Evolutionary conservation across 2,797 vertebrate species (phyloP), one percentile per base, ranked within the genome.

Genomic region (Enteromius afrohamiltoni): DNA sequence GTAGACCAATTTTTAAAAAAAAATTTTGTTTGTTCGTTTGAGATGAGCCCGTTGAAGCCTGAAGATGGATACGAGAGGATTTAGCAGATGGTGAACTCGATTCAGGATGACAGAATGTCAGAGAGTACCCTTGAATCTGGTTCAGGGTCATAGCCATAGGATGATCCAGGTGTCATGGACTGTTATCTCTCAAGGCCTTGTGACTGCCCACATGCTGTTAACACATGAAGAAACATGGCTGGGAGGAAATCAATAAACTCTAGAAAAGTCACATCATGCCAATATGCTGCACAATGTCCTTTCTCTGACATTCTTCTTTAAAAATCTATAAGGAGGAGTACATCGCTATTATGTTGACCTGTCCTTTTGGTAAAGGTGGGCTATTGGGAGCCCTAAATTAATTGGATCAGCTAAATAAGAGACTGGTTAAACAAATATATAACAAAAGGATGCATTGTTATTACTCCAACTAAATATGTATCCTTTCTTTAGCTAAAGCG

Each of bases 181-280:
- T 31, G 16, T 17, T 23, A 68, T 76, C 62, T 45, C 55, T 82
- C 23, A 84, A 88, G 86, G 86, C 87, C 84, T 73, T 60, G 62
- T 88, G 90, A 77, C 86, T 85, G 77, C 83, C 90, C 62, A 37
- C 88, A 90, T 90, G 88, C 83, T 88, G 26, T 82, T 51, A 64
- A 87, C 87, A 86, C 90, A 89, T 90, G 88, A 91, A 87, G 89
- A 90, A 87, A 78, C 80, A 88, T 77, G 87, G 81, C 77, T 70
- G 84, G 80, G 87, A 85, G 79, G 87, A 93, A 92, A 95, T 94
- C 93, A 88, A 93, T 93, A 84, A 83, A 88, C 90, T 86, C 87
- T 87, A 91, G 86, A 90, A 89, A 88, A 60, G 71, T 91, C 87
- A 88, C 89, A 89, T 77, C 69, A 90, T 82, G 90, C 87, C 90